Evolutionary conservation across 2,888 invertebrate species (phyloP).

Genomic region (Spatulosminthurus flaviceps): DNA sequence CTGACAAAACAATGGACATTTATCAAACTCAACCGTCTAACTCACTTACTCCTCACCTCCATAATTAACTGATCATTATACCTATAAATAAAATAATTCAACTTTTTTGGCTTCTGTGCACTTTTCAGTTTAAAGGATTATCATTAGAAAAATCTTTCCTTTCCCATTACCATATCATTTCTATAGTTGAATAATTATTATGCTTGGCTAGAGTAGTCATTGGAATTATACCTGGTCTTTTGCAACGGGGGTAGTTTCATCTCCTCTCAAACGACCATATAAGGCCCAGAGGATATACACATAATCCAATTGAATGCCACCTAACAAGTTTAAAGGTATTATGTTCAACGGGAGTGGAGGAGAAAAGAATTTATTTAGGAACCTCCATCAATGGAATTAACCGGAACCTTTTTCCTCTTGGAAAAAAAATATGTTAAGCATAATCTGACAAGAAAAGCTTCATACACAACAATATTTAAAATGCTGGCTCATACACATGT

Average conservation of each 20-base stretch:
- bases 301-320: slow-evolving; percentile 18
- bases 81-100: neutral
- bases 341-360: neutral
- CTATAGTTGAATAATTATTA: too few species aligned
- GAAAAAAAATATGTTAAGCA: slow-evolving; percentile 15
- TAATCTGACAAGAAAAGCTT: slow-evolving; percentile 15
- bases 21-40: neutral
- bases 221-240: neutral
- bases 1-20: slow-evolving; percentile 8
- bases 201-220: too few species aligned
- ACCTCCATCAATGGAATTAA: slow-evolving; percentile 25
- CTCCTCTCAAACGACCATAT: neutral
- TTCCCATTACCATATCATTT: too few species aligned
- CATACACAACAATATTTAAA: neutral
- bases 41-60: neutral
- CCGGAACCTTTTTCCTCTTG: slow-evolving; percentile 21
- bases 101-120: neutral
- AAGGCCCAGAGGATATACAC: neutral
- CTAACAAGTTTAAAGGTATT: slow-evolving; percentile 18
- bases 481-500: neutral
- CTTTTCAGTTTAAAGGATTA: too few species aligned
- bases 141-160: too few species aligned
- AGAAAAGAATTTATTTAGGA: neutral
- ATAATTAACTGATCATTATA: slow-evolving; percentile 2
- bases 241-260: too few species aligned